Conservation (phyloP, 2,888 invertebrate species). For the Zaprionus bogoriensis region DNA sequence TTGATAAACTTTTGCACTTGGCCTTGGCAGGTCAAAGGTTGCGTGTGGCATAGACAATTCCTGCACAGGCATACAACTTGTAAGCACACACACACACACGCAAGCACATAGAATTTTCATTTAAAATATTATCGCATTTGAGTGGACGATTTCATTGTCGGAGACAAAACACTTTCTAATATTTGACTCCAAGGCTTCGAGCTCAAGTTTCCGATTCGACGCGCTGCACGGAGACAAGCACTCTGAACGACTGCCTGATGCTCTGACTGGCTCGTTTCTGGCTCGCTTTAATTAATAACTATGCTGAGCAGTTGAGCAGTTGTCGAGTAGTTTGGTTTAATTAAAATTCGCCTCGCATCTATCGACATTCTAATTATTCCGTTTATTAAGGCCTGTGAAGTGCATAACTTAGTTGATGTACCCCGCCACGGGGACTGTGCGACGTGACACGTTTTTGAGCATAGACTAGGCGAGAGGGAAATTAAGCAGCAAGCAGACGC, state of each 20-base stretch:
- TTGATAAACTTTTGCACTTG: constrained; percentile 72
- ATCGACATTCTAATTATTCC: not conserved
- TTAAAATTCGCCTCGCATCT: not conserved
- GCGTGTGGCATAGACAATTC: constrained; percentile 9
- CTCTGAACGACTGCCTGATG: not conserved
- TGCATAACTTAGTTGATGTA: constrained; percentile 29
- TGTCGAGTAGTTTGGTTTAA: not conserved
- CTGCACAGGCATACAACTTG: not conserved
- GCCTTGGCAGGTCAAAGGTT: constrained; percentile 59
- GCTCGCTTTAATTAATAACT: not conserved
- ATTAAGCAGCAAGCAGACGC: constrained; percentile 3
- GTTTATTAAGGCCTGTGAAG: not conserved
- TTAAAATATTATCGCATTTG: constrained; percentile 53
- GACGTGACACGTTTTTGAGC: constrained; percentile 21
- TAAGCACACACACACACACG: not conserved
- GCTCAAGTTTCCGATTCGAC: constrained; percentile 34
- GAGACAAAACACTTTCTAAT: constrained; percentile 9
- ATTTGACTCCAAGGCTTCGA: not conserved
- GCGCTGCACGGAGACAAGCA: constrained; percentile 7
- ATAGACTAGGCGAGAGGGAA: constrained; percentile 8
- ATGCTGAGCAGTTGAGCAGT: not conserved
- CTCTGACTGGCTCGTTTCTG: not conserved
- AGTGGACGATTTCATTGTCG: constrained; percentile 31
- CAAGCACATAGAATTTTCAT: constrained; percentile 5
- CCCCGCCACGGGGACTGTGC: not conserved